Percentiles rank a stretch among this genome's conserved stretches.
phyloP scores from a whole-genome alignment of 1,140 invertebrate species.

The Atta cephalotes region DNA sequence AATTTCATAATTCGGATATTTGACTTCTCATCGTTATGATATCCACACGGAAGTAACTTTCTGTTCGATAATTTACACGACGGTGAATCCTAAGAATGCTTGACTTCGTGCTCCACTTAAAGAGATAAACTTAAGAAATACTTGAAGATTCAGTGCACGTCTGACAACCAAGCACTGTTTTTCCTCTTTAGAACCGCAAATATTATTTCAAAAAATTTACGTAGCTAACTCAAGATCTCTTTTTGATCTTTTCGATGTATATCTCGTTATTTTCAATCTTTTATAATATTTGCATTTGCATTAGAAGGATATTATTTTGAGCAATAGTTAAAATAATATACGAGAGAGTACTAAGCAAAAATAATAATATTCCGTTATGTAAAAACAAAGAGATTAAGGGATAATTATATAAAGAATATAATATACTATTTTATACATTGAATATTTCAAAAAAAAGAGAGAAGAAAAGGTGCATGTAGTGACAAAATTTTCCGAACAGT shows the following conservation, averaged over 20 bases:
- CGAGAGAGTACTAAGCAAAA: neutral
- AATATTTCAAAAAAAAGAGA: neutral
- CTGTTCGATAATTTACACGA: conserved; percentile 13
- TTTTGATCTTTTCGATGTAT: conserved; percentile 13
- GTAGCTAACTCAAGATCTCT: neutral
- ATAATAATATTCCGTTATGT: neutral
- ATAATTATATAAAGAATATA: neutral
- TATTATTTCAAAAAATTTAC: conserved; percentile 53
- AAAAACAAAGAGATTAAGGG: neutral
- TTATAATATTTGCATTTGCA: conserved; percentile 21
- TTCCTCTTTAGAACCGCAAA: conserved; percentile 29
- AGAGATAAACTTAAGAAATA: conserved; percentile 31
- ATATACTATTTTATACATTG: conserved; percentile 8
- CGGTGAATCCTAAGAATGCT: conserved; percentile 36
- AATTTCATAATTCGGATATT: conserved; percentile 1
- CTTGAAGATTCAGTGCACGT: conserved; percentile 37
- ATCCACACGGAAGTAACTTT: neutral
- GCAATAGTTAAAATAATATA: neutral
- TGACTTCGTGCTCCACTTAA: conserved; percentile 23
- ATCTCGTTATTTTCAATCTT: conserved; percentile 6
- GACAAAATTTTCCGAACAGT: conserved; percentile 31
- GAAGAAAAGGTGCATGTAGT: neutral
- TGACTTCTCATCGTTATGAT: neutral
- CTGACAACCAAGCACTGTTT: conserved; percentile 18
- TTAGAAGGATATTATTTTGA: conserved; percentile 10